phyloP scores from a whole-genome alignment of 2,888 invertebrate species.

The Fabriciana adippe region DNA sequence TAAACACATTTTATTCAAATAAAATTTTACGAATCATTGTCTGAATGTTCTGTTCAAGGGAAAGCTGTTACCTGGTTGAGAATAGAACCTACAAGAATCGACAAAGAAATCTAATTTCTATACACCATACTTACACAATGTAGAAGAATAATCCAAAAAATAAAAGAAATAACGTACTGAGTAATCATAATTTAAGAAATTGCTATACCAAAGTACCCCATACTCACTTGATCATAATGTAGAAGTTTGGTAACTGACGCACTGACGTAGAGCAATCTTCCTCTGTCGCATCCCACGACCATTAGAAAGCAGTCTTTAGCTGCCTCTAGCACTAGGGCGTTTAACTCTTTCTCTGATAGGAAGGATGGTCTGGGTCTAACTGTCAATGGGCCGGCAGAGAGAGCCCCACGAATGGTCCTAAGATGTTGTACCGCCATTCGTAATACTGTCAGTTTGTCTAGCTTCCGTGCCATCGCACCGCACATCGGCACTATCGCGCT shows the following conservation, averaged over 20 bases:
- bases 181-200: background rate
- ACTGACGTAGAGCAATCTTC: conserved; percentile 94
- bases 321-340: conserved; percentile 91
- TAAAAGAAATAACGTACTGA: too few species aligned
- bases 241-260: conserved; percentile 92
- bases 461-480: conserved; percentile 94
- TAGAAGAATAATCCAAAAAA: too few species aligned
- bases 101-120: too few species aligned
- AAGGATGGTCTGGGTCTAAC: conserved; percentile 90
- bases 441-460: conserved; percentile 95
- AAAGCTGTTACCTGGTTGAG: too few species aligned
- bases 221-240: conserved; percentile 89
- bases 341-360: conserved; percentile 93
- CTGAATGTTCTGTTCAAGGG: too few species aligned
- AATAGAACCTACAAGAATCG: too few species aligned
- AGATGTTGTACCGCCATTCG: conserved; percentile 97
- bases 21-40: too few species aligned
- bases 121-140: too few species aligned
- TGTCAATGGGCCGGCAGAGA: conserved; percentile 84
- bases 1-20: too few species aligned
- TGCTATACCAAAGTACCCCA: background rate
- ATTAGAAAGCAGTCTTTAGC: conserved; percentile 94
- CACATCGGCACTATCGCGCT: conserved; percentile 97
- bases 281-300: conserved; percentile 96
- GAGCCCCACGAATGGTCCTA: conserved; percentile 83